Evolutionary conservation across 2,888 invertebrate genomes (phyloP).

Genomic region (Meloe dianella): DNA sequence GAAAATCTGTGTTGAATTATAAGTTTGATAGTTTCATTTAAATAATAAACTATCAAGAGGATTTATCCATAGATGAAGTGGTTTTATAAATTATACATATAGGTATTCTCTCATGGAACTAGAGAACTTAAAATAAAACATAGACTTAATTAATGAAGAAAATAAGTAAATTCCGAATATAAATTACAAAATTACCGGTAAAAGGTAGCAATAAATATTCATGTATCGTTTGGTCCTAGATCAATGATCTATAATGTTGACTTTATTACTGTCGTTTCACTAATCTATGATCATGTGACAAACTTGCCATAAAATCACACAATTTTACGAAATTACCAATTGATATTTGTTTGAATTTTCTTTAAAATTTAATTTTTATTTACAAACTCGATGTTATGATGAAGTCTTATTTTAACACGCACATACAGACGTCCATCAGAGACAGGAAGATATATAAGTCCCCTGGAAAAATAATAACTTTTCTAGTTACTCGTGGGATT

Average conservation of each 20-base stretch:
- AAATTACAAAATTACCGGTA: constrained; percentile 29
- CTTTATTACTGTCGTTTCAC: neutral
- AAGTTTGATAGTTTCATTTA: neutral
- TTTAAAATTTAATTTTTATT: neutral
- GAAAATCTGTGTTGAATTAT: neutral
- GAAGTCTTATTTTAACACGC: constrained; percentile 25
- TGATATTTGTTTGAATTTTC: neutral
- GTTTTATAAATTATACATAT: constrained; percentile 19
- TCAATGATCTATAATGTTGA: neutral
- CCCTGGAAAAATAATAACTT: constrained; percentile 51
- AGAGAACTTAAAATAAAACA: constrained; percentile 27
- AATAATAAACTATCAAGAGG: neutral
- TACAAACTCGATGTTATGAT: constrained; percentile 24
- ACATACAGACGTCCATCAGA: constrained; percentile 27
- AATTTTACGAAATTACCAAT: neutral
- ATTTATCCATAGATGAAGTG: constrained; percentile 18
- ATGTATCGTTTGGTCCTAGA: constrained; percentile 26
- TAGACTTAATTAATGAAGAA: constrained; percentile 32
- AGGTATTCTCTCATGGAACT: constrained; percentile 21
- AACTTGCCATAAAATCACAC: neutral
- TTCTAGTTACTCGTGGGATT: constrained; percentile 49
- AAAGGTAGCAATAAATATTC: constrained; percentile 33
- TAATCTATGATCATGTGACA: neutral
- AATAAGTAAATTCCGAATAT: constrained; percentile 32
- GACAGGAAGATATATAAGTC: constrained; percentile 38